phyloP scores from a whole-genome alignment of 1,140 invertebrate genomes.

The Elysia chlorotica region DNA sequence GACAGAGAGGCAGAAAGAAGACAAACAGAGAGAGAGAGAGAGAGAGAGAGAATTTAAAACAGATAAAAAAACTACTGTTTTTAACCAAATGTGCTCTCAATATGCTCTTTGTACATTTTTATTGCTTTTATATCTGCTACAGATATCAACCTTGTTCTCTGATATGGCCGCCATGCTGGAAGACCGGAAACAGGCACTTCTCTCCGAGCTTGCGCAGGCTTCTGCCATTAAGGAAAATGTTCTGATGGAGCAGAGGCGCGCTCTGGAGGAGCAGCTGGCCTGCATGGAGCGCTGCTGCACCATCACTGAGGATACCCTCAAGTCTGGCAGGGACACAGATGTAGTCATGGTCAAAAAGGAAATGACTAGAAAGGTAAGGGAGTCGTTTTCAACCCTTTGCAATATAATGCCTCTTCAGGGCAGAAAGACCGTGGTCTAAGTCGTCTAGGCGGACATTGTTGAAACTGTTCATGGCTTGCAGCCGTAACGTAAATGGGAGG shows the following conservation, averaged over 20 bases:
- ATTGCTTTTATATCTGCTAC: background rate
- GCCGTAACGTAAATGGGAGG: background rate
- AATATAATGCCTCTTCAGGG: background rate
- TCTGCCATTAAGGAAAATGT: slow-evolving; percentile 61
- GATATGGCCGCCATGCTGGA: slow-evolving; percentile 56
- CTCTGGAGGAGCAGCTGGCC: slow-evolving; percentile 60
- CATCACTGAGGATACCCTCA: slow-evolving; percentile 64
- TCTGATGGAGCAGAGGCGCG: slow-evolving; percentile 60
- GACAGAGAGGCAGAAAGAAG: too few species aligned
- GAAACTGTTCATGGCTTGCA: background rate
- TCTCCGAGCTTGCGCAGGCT: slow-evolving; percentile 62
- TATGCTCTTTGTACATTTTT: background rate
- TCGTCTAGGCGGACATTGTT: background rate
- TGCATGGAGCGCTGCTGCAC: slow-evolving; percentile 63
- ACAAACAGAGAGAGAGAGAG: too few species aligned
- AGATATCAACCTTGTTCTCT: slow-evolving; percentile 60
- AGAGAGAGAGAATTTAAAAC: too few species aligned
- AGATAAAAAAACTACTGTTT: too few species aligned
- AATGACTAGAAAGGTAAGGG: slow-evolving; percentile 61
- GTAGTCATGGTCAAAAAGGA: slow-evolving; percentile 67
- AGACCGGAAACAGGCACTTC: slow-evolving; percentile 58
- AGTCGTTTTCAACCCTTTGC: background rate
- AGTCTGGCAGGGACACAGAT: slow-evolving; percentile 65
- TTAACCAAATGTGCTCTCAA: background rate
- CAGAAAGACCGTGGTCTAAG: background rate